Percentiles rank a stretch among this genome's conserved stretches.
phyloP scores from a whole-genome alignment of 2,888 invertebrate genomes.

The Drosophila paucipuncta region DNA sequence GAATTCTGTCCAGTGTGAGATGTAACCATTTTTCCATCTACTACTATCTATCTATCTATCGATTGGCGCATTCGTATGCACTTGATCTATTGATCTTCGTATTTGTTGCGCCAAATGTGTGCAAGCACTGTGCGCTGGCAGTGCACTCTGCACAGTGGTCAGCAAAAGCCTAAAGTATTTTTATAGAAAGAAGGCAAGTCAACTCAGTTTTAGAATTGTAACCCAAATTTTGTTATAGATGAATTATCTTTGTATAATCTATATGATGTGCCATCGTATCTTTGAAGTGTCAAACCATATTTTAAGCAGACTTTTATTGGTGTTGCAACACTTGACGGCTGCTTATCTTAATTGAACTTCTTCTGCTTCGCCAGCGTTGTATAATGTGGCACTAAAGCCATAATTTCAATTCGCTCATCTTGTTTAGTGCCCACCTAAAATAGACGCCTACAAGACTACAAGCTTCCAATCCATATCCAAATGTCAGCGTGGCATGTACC shows the following conservation, averaged over 20 bases:
- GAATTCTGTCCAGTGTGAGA: conserved; percentile 56
- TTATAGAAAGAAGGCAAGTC: background rate
- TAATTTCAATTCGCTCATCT: conserved; percentile 24
- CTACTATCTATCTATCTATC: conserved; percentile 61
- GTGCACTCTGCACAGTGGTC: conserved; percentile 5
- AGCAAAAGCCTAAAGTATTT: background rate
- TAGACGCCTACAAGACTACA: conserved; percentile 31
- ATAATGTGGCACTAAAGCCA: conserved; percentile 20
- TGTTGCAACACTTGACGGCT: background rate
- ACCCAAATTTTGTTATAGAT: background rate
- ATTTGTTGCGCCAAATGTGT: conserved; percentile 61
- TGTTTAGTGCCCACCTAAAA: conserved; percentile 32
- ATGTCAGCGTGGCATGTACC: conserved; percentile 44
- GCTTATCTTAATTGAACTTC: conserved; percentile 35
- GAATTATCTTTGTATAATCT: background rate
- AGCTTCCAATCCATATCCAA: background rate
- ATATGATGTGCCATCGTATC: background rate
- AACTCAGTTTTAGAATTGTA: background rate
- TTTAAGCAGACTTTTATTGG: background rate
- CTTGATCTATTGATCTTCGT: conserved; percentile 81
- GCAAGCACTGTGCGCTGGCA: conserved; percentile 35
- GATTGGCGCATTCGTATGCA: conserved; percentile 67
- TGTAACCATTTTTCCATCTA: conserved; percentile 72
- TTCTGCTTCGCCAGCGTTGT: conserved; percentile 12
- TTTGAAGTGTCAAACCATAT: background rate